phyloP scores from a whole-genome alignment of 2,888 invertebrate species.

The Chironomus riparius region DNA sequence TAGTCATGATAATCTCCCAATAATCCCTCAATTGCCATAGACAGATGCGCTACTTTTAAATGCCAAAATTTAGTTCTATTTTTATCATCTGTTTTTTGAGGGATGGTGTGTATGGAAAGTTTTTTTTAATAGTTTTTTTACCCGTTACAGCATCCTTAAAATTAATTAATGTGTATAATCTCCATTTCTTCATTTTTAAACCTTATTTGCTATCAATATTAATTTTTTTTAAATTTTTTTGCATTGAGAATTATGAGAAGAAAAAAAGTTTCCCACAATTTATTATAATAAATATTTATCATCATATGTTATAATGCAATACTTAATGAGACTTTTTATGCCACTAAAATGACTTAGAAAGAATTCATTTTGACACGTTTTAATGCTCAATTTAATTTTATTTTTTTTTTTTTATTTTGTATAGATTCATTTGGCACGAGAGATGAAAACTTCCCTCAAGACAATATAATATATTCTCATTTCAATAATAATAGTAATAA shows the following conservation, averaged over 20 bases:
- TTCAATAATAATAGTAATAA: neutral
- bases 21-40: too few species aligned
- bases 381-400: too few species aligned
- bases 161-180: constrained; percentile 1
- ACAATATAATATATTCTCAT: neutral
- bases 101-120: constrained; percentile 7
- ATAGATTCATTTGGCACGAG: constrained; percentile 1
- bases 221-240: neutral
- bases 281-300: neutral
- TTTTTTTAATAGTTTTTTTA: constrained; percentile 6
- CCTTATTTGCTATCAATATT: neutral
- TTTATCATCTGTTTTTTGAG: neutral
- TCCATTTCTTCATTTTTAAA: neutral
- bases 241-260: neutral
- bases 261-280: neutral
- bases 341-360: neutral
- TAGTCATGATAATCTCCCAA: too few species aligned
- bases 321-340: neutral
- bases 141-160: constrained; percentile 24
- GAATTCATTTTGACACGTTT: neutral
- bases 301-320: neutral
- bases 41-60: too few species aligned
- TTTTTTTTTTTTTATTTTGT: neutral
- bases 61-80: too few species aligned
- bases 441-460: neutral